phyloP scores from a whole-genome alignment of 2,888 invertebrate species.

The Epistrophe grossulariae region DNA sequence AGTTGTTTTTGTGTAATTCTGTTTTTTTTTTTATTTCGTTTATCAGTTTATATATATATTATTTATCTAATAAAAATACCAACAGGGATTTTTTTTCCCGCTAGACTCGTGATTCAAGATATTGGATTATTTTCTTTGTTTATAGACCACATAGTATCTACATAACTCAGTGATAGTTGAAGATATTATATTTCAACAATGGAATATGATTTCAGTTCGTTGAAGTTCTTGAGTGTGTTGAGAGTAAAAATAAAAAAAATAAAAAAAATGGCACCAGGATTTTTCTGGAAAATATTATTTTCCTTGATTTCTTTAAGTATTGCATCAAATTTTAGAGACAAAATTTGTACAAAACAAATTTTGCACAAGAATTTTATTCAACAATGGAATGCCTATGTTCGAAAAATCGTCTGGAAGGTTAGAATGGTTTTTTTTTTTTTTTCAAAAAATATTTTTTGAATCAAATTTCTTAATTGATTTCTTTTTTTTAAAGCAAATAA shows the following conservation, averaged over 20 bases:
- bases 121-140: background rate
- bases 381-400: background rate
- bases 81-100: background rate
- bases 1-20: background rate
- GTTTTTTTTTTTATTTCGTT: background rate
- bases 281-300: background rate
- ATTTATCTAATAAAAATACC: conserved; percentile 16
- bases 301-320: background rate
- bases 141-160: too few species aligned
- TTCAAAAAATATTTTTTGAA: background rate
- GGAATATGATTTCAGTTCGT: background rate
- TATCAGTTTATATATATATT: background rate
- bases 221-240: background rate
- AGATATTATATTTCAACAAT: too few species aligned
- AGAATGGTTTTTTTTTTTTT: background rate
- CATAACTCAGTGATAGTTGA: too few species aligned
- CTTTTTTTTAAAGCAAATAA: background rate
- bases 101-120: background rate
- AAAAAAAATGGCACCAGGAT: background rate
- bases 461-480: background rate
- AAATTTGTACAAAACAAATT: conserved; percentile 13
- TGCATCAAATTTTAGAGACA: background rate
- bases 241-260: background rate
- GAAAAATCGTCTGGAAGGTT: background rate
- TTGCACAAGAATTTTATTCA: background rate